Conservation (phyloP, 2,113 vertebrate genomes). For the Benitochromis conjunctus region DNA sequence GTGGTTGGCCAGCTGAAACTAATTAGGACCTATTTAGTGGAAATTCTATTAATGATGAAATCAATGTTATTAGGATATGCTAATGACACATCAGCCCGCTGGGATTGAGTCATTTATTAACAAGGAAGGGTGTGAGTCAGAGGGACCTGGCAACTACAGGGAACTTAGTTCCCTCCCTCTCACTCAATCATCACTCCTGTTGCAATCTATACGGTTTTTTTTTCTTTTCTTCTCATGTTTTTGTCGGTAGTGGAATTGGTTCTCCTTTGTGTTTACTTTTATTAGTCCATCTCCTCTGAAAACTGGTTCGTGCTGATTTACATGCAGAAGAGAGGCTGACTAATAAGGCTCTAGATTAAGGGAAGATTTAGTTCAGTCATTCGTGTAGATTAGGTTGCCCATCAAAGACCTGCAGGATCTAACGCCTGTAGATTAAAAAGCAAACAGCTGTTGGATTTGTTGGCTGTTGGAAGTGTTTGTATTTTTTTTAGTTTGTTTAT, state of each 20-base stretch:
- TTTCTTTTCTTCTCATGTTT: not conserved
- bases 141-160: slow-evolving; percentile 57
- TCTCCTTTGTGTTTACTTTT: slow-evolving; percentile 52
- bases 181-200: slow-evolving; percentile 38
- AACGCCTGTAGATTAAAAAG: slow-evolving; percentile 85
- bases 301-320: slow-evolving; percentile 81
- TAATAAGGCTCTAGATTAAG: slow-evolving; percentile 88
- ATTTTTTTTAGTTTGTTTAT: slow-evolving; percentile 61
- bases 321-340: slow-evolving; percentile 81
- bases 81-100: slow-evolving; percentile 67
- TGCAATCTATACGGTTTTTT: slow-evolving; percentile 31
- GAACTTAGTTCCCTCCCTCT: slow-evolving; percentile 28
- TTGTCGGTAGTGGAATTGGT: slow-evolving; percentile 49
- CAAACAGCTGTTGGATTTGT: slow-evolving; percentile 83
- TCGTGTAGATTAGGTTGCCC: slow-evolving; percentile 82
- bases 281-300: slow-evolving; percentile 81
- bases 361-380: slow-evolving; percentile 89
- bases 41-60: slow-evolving; percentile 79
- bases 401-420: slow-evolving; percentile 87
- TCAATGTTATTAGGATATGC: slow-evolving; percentile 79
- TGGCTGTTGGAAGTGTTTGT: slow-evolving; percentile 80
- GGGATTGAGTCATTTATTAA: slow-evolving; percentile 70
- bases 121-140: slow-evolving; percentile 32
- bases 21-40: slow-evolving; percentile 78
- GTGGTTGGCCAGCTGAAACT: slow-evolving; percentile 68